Base-by-base conservation (phyloP, 2,113 vertebrate species). In the Geococcyx californianus region DNA sequence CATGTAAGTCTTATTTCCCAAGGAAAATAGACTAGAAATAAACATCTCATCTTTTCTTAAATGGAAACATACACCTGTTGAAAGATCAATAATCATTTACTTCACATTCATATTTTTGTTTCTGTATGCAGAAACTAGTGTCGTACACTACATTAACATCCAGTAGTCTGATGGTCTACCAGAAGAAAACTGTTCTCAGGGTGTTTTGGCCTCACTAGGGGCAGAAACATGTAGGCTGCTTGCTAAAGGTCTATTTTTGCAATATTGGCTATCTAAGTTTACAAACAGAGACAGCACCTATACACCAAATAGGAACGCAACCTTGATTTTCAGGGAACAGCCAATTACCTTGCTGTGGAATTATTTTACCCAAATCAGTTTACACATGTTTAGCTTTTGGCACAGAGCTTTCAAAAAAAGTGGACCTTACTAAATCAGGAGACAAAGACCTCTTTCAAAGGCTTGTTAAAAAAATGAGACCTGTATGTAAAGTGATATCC, bases 391-490 rank as follows among this genome's bases (percentile, higher is more conserved):
- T 52, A n/a, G 33, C 9, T 94, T 26, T 67, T 21, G 13, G 78
- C 63, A 80, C 3, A 42, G 51, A 47, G 33, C 29, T 84, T 84
- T 56, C 4, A 36, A 62, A 66, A 70, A 56, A 70, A 38, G 29
- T 29, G 56, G 52, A 78, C 36, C 25, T 56, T 63, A 49, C 47
- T 89, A 92, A 95, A 92, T 84, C 83, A 74, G 20, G 33, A 64
- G 90, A 96, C 95, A 97, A 93, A 95, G 91, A 59, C 38, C 21
- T 86, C 89, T 94, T 97, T 97, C 83, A 96, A 83, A 93, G 16
- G 31, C 34, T 77, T 38, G 60, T 78, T 88, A 90, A 80, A 89
- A 89, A 82, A 92, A 58, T 78, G 81, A 96, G 88, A 96, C 80
- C 92, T 87, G 79, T 59, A 28, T 68, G 93, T 92, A 95, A 97